Evolutionary conservation across 2,888 invertebrate species (phyloP), one percentile per base, ranked within the genome.

Genomic region (Rhagonycha lutea): DNA sequence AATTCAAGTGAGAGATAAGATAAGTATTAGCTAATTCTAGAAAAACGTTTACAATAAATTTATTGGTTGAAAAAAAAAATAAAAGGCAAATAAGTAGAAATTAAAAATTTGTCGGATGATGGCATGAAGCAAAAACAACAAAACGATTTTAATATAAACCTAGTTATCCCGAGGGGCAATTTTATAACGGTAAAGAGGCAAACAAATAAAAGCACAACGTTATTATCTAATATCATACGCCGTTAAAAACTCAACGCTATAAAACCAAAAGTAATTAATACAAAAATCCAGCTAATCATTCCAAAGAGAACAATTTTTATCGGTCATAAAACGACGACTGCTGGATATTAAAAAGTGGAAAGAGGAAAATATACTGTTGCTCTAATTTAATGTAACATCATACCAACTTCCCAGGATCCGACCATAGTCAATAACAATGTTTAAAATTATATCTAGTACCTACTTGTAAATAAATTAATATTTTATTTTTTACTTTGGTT

Each of bases 381-480:
- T 65, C 65, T 70, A 70, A 72, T 71, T 74, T 73, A 73, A 76
- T 74, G 78, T 73, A 74, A 70, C 76, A 69, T 76, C 69, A 69
- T 73, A 78, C 80, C 73, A 78, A 76, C 68, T 69, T 72, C 62
- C 73, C 77, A 62, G 78, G 69, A 76, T 76, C 47, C 76, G 47
- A 75, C 77, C 72, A 73, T 78, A 81, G 82, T 82, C 83, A 83
- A 84, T 83, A 83, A 84, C 82, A 83, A 84, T 81, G 82, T 83
- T 84, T 83, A 84, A 83, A 83, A 82, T 80, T 83, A 84, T 84
- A 84, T 84, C 84, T 84, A 83, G 82, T 82, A 83, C 81, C 81
- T 80, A 81, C 82, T 80, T 81, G 81, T 77, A 80, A 83, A 79
- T 82, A 84, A 84, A 84, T 84, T 83, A 83, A 84, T 84, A 83